A percentile compares a stretch with the other conserved stretches of the same genome.
phyloP scores from a whole-genome alignment of 2,888 invertebrate species.

The Aleiodes testaceus region DNA sequence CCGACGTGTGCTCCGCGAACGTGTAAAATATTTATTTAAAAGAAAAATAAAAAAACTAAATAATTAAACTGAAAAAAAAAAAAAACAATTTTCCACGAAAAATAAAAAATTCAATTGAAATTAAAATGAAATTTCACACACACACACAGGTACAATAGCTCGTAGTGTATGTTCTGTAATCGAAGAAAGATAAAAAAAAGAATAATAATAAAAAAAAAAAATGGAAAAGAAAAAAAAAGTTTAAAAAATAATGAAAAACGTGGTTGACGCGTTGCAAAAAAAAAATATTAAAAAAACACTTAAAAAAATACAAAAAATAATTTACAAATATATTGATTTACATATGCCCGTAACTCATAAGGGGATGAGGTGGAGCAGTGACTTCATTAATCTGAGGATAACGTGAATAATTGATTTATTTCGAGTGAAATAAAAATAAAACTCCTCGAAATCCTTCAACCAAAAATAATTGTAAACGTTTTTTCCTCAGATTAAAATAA shows the following conservation, averaged over 20 bases:
- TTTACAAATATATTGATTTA: slow-evolving; percentile 74
- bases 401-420: slow-evolving; percentile 5
- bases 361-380: slow-evolving; percentile 66
- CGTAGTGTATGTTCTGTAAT: slow-evolving; percentile 74
- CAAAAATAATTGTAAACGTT: slow-evolving; percentile 9
- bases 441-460: slow-evolving; percentile 2
- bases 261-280: slow-evolving; percentile 43
- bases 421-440: background rate
- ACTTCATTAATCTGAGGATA: slow-evolving; percentile 47
- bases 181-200: slow-evolving; percentile 67
- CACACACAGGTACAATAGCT: slow-evolving; percentile 70
- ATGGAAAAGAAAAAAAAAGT: slow-evolving; percentile 16
- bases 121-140: slow-evolving; percentile 60
- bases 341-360: slow-evolving; percentile 74
- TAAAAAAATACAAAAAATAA: slow-evolving; percentile 66
- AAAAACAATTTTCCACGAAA: slow-evolving; percentile 40
- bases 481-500: slow-evolving; percentile 38
- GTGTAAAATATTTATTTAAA: slow-evolving; percentile 69
- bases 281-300: slow-evolving; percentile 54
- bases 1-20: slow-evolving; percentile 67
- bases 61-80: slow-evolving; percentile 51
- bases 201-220: slow-evolving; percentile 45
- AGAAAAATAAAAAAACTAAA: slow-evolving; percentile 53
- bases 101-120: slow-evolving; percentile 53
- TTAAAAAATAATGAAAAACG: slow-evolving; percentile 11